A percentile compares a stretch with the other conserved stretches of the same genome.
phyloP scores from a whole-genome alignment of 2,113 vertebrate genomes.

The Calidris pygmaea region DNA sequence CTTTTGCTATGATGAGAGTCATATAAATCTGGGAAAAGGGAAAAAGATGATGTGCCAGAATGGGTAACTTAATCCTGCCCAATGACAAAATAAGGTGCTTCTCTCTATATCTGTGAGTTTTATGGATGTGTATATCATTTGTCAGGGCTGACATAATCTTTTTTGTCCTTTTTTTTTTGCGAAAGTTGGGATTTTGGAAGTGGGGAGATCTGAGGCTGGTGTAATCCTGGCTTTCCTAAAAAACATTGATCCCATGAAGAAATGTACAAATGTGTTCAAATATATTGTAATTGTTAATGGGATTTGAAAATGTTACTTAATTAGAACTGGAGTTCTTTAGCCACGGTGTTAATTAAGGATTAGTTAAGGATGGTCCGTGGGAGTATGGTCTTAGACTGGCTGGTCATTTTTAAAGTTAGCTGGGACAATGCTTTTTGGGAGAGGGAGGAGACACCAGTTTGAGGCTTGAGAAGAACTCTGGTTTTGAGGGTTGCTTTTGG shows the following conservation, averaged over 20 bases:
- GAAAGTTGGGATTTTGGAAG: neutral
- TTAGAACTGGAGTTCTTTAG: neutral
- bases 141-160: neutral
- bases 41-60: conserved; percentile 29
- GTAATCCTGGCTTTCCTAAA: neutral
- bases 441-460: neutral
- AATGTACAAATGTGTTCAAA: neutral
- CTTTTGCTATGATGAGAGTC: conserved; percentile 14
- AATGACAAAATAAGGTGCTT: conserved; percentile 28
- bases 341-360: neutral
- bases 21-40: conserved; percentile 34
- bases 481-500: neutral
- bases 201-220: neutral
- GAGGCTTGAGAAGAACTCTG: neutral
- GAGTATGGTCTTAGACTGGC: neutral
- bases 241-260: neutral
- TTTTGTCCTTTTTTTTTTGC: neutral
- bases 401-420: neutral
- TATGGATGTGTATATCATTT: conserved; percentile 7
- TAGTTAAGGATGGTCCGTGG: neutral
- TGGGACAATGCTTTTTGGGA: neutral
- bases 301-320: neutral
- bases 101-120: conserved; percentile 44
- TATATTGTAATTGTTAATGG: neutral
- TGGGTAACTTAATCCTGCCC: conserved; percentile 5